These are phyloP conservation scores for Argynnis bischoffii DNA, from an alignment of 2,888 invertebrate genomes.

Conservation along the genomic window DNA sequence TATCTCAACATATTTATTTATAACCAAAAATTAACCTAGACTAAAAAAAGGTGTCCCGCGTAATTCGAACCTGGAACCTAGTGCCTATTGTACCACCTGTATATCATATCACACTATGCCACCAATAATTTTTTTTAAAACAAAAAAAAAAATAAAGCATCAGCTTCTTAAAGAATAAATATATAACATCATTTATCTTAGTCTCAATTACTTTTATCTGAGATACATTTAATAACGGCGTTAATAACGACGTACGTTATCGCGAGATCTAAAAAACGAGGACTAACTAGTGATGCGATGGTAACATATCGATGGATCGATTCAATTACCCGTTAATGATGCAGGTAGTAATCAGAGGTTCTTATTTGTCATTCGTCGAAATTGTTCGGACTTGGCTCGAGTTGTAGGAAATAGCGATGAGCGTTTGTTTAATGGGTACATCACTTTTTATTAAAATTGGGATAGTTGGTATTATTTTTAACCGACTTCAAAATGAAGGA, in stretches of 20 bases:
- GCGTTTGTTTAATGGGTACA: background rate
- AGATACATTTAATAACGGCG: conserved; percentile 31
- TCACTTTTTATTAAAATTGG: background rate
- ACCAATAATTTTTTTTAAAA: background rate
- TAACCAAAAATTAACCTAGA: too few relatives aligned
- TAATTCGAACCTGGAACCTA: too few relatives aligned
- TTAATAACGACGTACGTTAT: conserved; percentile 25
- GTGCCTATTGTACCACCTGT: too few relatives aligned
- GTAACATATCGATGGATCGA: conserved; percentile 63
- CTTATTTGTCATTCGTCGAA: conserved; percentile 79
- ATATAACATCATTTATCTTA: background rate
- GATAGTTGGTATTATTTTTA: background rate
- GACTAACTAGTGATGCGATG: conserved; percentile 39
- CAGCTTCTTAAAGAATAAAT: background rate
- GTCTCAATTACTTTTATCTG: conserved; percentile 41
- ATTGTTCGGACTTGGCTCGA: conserved; percentile 57
- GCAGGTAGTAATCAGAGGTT: conserved; percentile 69
- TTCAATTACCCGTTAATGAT: conserved; percentile 71
- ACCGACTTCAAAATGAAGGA: background rate
- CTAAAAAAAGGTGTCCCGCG: too few relatives aligned
- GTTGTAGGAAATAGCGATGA: conserved; percentile 33
- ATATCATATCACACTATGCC: background rate
- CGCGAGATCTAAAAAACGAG: conserved; percentile 16
- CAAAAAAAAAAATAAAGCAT: too few relatives aligned
- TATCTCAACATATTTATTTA: too few relatives aligned